phyloP scores from a whole-genome alignment of 2,113 vertebrate species.

The Ptyas mucosa region DNA sequence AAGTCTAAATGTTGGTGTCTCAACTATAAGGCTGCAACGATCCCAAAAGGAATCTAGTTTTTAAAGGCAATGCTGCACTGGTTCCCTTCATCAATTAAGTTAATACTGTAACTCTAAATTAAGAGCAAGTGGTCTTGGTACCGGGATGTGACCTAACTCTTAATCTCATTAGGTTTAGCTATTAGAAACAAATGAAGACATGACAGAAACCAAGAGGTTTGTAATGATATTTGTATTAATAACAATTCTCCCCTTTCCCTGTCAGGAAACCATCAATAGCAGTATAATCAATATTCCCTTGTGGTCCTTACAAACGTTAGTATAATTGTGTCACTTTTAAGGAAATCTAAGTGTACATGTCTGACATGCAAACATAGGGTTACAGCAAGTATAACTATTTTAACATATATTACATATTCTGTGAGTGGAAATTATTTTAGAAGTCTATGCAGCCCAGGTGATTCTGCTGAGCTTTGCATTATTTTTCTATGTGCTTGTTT shows the following conservation, averaged over 20 bases:
- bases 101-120: neutral
- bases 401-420: neutral
- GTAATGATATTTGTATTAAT: neutral
- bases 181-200: neutral
- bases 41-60: neutral
- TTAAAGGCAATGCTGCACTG: neutral
- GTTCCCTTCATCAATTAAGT: neutral
- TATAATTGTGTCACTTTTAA: neutral
- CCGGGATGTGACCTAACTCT: neutral
- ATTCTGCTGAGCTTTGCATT: neutral
- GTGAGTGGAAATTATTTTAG: neutral
- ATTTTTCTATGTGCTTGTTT: neutral
- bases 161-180: neutral
- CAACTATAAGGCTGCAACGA: neutral
- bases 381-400: neutral
- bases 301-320: neutral
- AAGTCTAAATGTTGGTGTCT: neutral
- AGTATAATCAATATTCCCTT: neutral
- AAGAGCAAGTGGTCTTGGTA: neutral
- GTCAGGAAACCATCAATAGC: neutral
- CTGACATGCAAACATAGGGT: neutral
- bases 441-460: neutral
- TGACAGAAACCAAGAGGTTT: neutral
- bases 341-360: neutral
- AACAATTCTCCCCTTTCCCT: neutral